phyloP scores from a whole-genome alignment of 2,888 invertebrate species.

The Parthenolecanium corni region DNA sequence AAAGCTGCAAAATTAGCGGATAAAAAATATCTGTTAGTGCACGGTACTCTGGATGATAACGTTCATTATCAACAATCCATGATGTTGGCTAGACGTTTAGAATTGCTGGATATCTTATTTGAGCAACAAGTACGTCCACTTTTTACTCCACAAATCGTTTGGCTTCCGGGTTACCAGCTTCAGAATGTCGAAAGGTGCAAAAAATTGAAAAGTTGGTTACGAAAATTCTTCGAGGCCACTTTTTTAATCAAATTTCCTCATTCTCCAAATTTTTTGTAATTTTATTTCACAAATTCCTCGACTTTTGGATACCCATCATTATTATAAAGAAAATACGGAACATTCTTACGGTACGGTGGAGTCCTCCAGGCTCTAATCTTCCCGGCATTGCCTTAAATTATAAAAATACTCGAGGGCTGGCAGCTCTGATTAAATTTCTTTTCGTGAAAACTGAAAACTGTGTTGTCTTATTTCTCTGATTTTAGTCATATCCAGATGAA shows the following conservation, averaged over 20 bases:
- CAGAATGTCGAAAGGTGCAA: no score
- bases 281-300: no score
- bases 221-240: no score
- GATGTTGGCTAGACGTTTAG: constrained; percentile 75
- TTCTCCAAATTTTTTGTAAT: not conserved
- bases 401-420: not conserved
- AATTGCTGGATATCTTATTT: constrained; percentile 75
- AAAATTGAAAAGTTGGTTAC: no score
- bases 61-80: constrained; percentile 96
- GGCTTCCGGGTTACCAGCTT: no score
- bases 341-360: no score
- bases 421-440: not conserved
- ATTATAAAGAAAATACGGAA: no score
- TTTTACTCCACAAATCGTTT: not conserved
- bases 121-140: constrained; percentile 69
- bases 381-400: no score
- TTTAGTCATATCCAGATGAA: constrained; percentile 87
- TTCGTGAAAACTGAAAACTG: not conserved
- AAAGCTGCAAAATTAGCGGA: constrained; percentile 51
- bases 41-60: constrained; percentile 90
- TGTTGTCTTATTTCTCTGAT: constrained; percentile 34
- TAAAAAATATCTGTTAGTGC: constrained; percentile 79
- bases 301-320: no score
- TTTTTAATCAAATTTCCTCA: not conserved
- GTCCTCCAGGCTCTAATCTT: no score